Conservation (phyloP, 2,113 vertebrate species). For the Smithornis capensis region DNA sequence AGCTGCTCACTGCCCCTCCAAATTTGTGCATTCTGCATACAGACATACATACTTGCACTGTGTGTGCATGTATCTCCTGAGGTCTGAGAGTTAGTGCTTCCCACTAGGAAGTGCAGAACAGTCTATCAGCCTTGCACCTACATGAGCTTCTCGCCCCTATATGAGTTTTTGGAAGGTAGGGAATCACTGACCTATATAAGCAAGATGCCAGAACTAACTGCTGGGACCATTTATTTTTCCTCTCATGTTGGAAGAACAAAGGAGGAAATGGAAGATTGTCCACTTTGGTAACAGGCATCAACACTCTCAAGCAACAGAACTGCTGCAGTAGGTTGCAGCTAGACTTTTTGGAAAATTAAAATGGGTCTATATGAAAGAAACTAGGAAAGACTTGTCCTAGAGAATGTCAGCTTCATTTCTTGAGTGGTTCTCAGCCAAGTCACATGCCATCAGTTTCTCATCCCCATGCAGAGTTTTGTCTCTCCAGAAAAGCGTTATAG, state of each 20-base stretch:
- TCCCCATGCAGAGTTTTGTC: not conserved
- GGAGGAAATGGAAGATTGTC: not conserved
- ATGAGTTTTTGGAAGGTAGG: not conserved
- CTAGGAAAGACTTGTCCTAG: not conserved
- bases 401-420: not conserved
- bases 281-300: not conserved
- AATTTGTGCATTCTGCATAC: constrained; percentile 34
- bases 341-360: not conserved
- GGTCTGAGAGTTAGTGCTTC: not conserved
- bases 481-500: not conserved
- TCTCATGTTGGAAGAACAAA: not conserved
- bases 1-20: not conserved
- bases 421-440: not conserved
- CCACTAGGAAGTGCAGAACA: constrained; percentile 11
- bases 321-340: not conserved
- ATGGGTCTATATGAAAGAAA: not conserved
- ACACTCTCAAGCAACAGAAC: not conserved
- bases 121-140: no score
- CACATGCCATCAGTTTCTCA: rapidly evolving
- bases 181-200: not conserved
- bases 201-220: not conserved
- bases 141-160: rapidly evolving
- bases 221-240: not conserved
- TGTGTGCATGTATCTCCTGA: not conserved
- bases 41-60: not conserved